phyloP scores from a whole-genome alignment of 2,113 vertebrate genomes.

The Phrynosoma blainvillii region DNA sequence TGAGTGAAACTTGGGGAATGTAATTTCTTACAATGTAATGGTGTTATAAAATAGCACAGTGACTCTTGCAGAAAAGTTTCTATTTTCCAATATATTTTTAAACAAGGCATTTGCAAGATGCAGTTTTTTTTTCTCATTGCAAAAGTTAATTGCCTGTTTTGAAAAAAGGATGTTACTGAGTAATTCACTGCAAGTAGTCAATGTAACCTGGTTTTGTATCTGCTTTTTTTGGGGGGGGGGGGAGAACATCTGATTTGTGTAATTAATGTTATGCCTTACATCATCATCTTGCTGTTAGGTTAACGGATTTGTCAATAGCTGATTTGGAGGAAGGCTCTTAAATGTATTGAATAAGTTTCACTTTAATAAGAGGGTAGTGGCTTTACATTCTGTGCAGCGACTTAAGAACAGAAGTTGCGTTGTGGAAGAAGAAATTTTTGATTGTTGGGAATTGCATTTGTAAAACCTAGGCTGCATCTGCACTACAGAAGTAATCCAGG shows the following conservation, averaged over 20 bases:
- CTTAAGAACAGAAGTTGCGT: neutral
- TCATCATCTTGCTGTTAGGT: constrained; percentile 25
- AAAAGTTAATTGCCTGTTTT: neutral
- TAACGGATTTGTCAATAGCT: neutral
- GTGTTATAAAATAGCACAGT: neutral
- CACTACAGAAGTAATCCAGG: too few species aligned
- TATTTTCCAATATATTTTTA: neutral
- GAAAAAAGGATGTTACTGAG: neutral
- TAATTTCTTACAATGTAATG: too few species aligned
- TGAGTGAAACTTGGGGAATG: too few species aligned
- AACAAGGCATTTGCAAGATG: too few species aligned
- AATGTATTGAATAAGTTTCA: constrained; percentile 30
- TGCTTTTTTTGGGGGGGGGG: neutral
- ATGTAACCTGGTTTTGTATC: neutral
- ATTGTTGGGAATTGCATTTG: too few species aligned
- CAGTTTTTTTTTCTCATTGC: neutral
- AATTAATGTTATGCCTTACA: neutral
- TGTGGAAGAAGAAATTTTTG: neutral
- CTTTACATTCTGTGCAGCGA: neutral
- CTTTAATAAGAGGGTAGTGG: constrained; percentile 38
- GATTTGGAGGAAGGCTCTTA: constrained; percentile 2
- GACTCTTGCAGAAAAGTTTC: neutral
- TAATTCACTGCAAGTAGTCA: neutral
- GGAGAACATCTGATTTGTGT: neutral
- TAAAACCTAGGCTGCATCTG: too few species aligned